Evolutionary conservation across 1,140 invertebrate genomes (phyloP).

Genomic region (Zaprionus ornatus): DNA sequence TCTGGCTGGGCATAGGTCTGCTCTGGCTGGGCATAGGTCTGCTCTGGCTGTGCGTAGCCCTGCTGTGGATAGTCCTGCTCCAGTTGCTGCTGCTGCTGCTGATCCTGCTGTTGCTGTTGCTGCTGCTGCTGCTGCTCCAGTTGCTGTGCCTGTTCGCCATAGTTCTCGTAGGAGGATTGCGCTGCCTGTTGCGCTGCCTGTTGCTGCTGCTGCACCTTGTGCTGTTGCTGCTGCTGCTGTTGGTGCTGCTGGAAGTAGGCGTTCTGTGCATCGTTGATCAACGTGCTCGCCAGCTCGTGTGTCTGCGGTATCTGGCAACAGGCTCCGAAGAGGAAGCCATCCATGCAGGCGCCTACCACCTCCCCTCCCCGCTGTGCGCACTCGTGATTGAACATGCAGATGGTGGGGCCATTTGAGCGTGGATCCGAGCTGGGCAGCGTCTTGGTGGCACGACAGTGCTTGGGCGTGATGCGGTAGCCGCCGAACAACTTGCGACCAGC

Average conservation of each 20-base stretch:
- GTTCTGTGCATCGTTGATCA: constrained; percentile 81
- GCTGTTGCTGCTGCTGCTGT: constrained; percentile 62
- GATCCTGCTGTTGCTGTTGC: constrained; percentile 32
- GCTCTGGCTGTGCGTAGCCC: constrained; percentile 37
- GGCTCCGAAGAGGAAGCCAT: constrained; percentile 93
- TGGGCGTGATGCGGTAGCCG: constrained; percentile 92
- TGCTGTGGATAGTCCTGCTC: constrained; percentile 54
- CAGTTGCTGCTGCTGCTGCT: constrained; percentile 47
- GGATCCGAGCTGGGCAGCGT: constrained; percentile 85
- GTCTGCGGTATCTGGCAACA: constrained; percentile 90
- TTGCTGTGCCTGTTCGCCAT: constrained; percentile 48
- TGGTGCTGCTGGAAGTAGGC: constrained; percentile 78
- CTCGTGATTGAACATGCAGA: constrained; percentile 98
- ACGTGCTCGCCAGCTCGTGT: constrained; percentile 72
- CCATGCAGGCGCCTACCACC: constrained; percentile 95
- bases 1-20: constrained; percentile 36
- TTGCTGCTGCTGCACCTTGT: constrained; percentile 40
- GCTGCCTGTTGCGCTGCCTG: constrained; percentile 48
- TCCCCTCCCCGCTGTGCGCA: constrained; percentile 91
- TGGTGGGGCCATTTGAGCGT: constrained; percentile 87
- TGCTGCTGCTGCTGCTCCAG: constrained; percentile 61
- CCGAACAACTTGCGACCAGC: constrained; percentile 91
- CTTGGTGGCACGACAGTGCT: constrained; percentile 88
- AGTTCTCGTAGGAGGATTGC: constrained; percentile 58
- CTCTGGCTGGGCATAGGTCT: constrained; percentile 20